These are phyloP conservation scores for Spodoptera litura DNA, from an alignment of 1,140 invertebrate genomes.

Conservation along the genomic window DNA sequence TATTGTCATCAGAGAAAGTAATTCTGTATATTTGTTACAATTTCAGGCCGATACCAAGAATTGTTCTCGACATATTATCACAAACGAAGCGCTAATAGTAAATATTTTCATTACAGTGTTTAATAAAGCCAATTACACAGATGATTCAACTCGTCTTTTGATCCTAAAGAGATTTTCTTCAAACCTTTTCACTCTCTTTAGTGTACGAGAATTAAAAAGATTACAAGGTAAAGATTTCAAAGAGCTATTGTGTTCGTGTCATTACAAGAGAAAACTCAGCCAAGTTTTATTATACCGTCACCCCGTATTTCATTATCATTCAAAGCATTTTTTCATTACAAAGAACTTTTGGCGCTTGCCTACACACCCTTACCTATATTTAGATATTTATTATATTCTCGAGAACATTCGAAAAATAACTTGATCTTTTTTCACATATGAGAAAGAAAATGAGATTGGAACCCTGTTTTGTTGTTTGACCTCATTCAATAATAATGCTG, in stretches of 20 bases:
- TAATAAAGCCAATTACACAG: neutral
- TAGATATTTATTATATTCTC: slow-evolving; percentile 31
- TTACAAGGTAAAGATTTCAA: slow-evolving; percentile 21
- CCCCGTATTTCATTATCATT: slow-evolving; percentile 39
- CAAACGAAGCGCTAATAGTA: too few relatives aligned
- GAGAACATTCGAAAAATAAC: slow-evolving; percentile 28
- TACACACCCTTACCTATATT: slow-evolving; percentile 6
- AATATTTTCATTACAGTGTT: neutral
- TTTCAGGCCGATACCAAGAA: too few relatives aligned
- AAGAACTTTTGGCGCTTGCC: neutral
- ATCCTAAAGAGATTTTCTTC: neutral
- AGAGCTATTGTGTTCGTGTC: slow-evolving; percentile 19
- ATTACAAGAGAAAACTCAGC: slow-evolving; percentile 27
- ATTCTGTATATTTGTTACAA: too few relatives aligned
- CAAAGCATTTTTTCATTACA: slow-evolving; percentile 16
- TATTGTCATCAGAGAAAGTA: too few relatives aligned
- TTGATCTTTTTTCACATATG: slow-evolving; percentile 29
- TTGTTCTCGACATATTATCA: too few relatives aligned
- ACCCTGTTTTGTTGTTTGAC: slow-evolving; percentile 34
- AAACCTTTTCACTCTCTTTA: neutral
- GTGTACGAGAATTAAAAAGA: slow-evolving; percentile 4
- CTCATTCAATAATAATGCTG: slow-evolving; percentile 37
- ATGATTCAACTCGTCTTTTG: neutral
- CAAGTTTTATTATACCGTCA: slow-evolving; percentile 24
- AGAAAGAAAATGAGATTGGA: slow-evolving; percentile 38